Conservation (phyloP, 2,888 invertebrate genomes). For the Mechanitis messenoides region DNA sequence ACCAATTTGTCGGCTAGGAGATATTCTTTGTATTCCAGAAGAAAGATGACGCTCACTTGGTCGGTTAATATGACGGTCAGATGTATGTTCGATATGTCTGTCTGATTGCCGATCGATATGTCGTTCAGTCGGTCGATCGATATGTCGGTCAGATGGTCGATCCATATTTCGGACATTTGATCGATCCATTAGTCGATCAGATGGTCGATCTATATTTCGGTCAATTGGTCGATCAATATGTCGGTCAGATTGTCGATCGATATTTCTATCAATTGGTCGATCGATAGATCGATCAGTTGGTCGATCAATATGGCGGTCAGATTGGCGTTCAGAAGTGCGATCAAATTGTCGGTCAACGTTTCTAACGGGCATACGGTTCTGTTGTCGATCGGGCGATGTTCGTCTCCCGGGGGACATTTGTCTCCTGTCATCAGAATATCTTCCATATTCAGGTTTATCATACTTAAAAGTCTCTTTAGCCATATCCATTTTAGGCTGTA, state of each 20-base stretch:
- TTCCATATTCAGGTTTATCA: neutral
- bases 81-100: neutral
- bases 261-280: neutral
- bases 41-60: too few species aligned
- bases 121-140: neutral
- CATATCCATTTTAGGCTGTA: neutral
- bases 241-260: neutral
- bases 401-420: neutral
- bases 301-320: neutral
- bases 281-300: neutral
- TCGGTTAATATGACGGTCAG: too few species aligned
- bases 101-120: neutral
- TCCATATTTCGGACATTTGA: neutral
- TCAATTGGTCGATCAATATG: neutral
- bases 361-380: neutral
- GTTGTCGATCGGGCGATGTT: conserved; percentile 1
- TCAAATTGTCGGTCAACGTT: conserved; percentile 1
- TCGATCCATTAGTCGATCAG: neutral
- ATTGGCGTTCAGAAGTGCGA: neutral
- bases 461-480: neutral
- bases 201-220: neutral
- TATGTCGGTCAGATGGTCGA: conserved; percentile 2
- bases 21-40: conserved; percentile 23
- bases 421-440: neutral
- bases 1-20: conserved; percentile 13